Percentiles rank a stretch among this genome's conserved stretches.
phyloP scores from a whole-genome alignment of 2,113 vertebrate genomes.

The Pundamilia nyererei region DNA sequence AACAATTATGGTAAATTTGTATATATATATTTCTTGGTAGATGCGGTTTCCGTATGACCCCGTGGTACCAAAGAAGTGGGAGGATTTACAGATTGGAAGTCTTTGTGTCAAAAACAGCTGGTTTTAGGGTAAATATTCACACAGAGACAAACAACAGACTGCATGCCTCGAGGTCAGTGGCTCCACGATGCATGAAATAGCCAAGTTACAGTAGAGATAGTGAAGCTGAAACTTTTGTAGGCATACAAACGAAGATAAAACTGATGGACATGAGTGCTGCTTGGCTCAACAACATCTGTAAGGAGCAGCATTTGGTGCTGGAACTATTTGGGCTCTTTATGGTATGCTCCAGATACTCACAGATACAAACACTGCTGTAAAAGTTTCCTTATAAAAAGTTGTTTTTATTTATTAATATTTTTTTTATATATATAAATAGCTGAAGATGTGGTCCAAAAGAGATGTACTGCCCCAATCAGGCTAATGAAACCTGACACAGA shows the following conservation, averaged over 20 bases:
- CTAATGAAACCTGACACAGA: not conserved
- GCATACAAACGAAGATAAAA: not conserved
- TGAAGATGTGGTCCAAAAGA: not conserved
- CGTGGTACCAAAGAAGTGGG: not conserved
- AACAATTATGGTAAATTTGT: not conserved
- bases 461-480: not conserved
- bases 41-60: not conserved
- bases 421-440: not conserved
- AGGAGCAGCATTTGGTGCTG: not conserved
- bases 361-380: not conserved
- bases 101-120: not conserved
- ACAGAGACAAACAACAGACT: not conserved
- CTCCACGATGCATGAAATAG: not conserved
- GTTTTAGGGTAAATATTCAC: slow-evolving; percentile 4
- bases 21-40: not conserved
- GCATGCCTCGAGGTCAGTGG: not conserved
- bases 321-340: not conserved
- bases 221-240: not conserved
- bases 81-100: not conserved
- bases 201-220: not conserved
- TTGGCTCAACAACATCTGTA: not conserved
- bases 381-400: not conserved
- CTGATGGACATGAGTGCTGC: not conserved
- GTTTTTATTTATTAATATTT: not conserved
- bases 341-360: not conserved